Evolutionary conservation across 2,113 vertebrate genomes (phyloP).

Genomic region (Numida meleagris): DNA sequence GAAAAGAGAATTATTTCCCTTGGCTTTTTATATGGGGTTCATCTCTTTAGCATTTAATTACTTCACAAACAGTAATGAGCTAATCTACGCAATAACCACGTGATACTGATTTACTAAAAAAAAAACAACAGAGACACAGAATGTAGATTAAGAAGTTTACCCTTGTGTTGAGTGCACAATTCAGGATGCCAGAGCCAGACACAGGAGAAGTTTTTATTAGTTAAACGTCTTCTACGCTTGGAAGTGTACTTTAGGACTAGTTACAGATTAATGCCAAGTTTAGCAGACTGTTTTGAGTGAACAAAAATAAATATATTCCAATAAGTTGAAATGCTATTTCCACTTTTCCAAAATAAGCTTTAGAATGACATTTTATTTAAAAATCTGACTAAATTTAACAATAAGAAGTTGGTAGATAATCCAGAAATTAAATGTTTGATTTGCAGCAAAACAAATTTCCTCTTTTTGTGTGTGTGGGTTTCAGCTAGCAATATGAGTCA

Average conservation of each 20-base stretch:
- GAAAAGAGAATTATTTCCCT: background rate
- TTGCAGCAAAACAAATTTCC: background rate
- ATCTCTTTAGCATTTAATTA: background rate
- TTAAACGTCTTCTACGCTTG: background rate
- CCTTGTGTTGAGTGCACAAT: background rate
- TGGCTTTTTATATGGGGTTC: background rate
- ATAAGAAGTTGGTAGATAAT: background rate
- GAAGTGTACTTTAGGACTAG: background rate
- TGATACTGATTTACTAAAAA: background rate
- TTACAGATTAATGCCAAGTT: background rate
- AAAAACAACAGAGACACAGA: background rate
- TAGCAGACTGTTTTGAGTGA: background rate
- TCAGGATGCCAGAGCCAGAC: background rate
- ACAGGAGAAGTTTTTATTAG: background rate
- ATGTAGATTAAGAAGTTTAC: background rate
- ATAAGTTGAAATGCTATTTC: background rate
- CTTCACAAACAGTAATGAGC: background rate
- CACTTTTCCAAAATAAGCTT: background rate
- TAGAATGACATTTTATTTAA: background rate
- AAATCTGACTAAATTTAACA: background rate
- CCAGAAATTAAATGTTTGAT: background rate
- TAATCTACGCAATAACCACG: background rate
- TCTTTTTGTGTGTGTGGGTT: background rate
- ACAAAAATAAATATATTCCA: background rate
- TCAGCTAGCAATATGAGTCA: background rate